Percentiles rank a stretch among this genome's conserved stretches.
Conservation (phyloP, 2,797 vertebrate species). For the Poecile montanus region DNA sequence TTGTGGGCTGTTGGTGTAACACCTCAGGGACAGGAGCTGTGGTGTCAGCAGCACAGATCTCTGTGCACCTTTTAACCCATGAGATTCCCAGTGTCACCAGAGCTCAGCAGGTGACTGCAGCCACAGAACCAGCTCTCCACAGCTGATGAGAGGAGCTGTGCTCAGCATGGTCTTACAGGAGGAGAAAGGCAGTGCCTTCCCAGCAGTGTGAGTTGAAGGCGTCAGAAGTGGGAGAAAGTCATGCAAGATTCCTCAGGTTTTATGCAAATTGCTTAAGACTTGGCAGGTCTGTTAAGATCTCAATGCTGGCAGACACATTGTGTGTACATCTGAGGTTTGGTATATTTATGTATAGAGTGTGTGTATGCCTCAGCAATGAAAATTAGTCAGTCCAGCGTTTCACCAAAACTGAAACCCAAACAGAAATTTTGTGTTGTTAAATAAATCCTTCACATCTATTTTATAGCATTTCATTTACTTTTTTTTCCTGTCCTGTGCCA, state of each 20-base stretch:
- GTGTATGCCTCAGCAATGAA: neutral
- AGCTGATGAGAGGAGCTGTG: neutral
- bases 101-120: neutral
- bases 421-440: neutral
- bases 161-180: neutral
- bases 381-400: neutral
- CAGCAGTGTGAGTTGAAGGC: neutral
- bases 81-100: neutral
- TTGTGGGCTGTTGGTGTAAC: neutral
- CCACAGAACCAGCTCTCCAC: neutral
- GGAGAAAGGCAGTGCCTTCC: neutral
- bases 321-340: neutral
- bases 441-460: neutral
- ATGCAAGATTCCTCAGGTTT: neutral
- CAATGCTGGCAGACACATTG: neutral
- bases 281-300: neutral
- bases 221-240: neutral
- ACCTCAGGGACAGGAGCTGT: neutral
- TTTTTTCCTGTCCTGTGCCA: neutral
- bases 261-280: neutral
- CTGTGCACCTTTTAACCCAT: neutral
- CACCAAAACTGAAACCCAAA: constrained; percentile 10
- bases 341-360: neutral
- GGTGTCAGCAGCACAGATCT: neutral
- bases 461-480: neutral